Percentiles rank a stretch among this genome's conserved stretches.
Conservation (phyloP, 2,797 vertebrate genomes). For the Mus caroli region DNA sequence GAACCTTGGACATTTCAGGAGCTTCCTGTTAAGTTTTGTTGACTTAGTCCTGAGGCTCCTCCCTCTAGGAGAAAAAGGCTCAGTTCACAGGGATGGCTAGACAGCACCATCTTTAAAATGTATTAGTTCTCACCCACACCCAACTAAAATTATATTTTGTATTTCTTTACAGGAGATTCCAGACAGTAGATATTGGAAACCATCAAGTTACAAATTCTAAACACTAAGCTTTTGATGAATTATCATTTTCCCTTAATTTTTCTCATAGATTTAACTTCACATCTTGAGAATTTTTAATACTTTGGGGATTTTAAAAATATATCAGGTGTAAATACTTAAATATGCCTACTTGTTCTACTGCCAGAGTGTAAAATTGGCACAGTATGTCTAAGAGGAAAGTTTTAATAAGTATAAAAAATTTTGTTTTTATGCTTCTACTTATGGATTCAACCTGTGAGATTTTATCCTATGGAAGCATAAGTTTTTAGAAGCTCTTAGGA, state of each 20-base stretch:
- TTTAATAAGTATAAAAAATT: slow-evolving; percentile 52
- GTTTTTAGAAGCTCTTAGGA: slow-evolving; percentile 53
- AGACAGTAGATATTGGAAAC: slow-evolving; percentile 33
- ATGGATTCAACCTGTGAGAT: not conserved
- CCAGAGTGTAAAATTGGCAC: slow-evolving; percentile 59
- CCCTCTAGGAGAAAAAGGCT: not conserved
- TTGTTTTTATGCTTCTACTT: slow-evolving; percentile 30
- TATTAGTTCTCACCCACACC: not conserved
- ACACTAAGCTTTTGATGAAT: slow-evolving; percentile 60
- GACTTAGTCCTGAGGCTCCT: not conserved
- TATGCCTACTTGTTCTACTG: slow-evolving; percentile 52
- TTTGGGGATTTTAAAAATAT: slow-evolving; percentile 60
- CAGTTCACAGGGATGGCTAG: not conserved
- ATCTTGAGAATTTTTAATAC: slow-evolving; percentile 51
- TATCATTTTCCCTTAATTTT: not conserved
- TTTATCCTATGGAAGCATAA: not conserved
- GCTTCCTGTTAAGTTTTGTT: not conserved
- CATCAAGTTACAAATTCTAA: slow-evolving; percentile 39
- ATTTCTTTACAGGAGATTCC: slow-evolving; percentile 1
- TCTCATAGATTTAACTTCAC: slow-evolving; percentile 47
- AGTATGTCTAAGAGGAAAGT: slow-evolving; percentile 55
- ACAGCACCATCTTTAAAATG: not conserved
- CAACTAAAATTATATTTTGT: slow-evolving; percentile 18
- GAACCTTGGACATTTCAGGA: not conserved
- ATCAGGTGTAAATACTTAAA: slow-evolving; percentile 57